Evolutionary conservation across 2,797 vertebrate genomes (phyloP).

Genomic region (Ctenopoma kingsleyae): DNA sequence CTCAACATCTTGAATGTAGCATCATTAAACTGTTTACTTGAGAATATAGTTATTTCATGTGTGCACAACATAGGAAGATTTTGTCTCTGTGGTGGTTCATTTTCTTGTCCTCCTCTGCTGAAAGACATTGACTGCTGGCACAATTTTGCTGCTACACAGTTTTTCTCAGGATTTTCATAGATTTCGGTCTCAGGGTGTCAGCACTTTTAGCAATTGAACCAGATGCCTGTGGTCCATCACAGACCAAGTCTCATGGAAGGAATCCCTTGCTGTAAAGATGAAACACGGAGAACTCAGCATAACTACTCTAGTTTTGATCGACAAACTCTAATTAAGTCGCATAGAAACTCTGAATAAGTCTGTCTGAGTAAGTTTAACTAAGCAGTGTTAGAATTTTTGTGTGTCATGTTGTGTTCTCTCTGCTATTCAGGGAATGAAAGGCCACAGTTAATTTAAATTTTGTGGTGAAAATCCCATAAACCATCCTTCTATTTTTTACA

Average conservation of each 20-base stretch:
- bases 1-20: too few relatives aligned
- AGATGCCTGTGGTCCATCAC: slow-evolving; percentile 38
- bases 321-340: neutral
- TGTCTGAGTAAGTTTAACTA: neutral
- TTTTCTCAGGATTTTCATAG: slow-evolving; percentile 41
- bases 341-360: neutral
- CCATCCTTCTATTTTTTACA: neutral
- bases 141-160: slow-evolving; percentile 18
- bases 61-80: too few relatives aligned
- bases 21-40: too few relatives aligned
- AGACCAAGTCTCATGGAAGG: slow-evolving; percentile 16
- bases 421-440: neutral
- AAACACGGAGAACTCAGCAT: slow-evolving; percentile 7
- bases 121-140: slow-evolving; percentile 9
- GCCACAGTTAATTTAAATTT: neutral
- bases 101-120: slow-evolving; percentile 6
- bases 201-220: slow-evolving; percentile 12
- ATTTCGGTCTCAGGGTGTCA: slow-evolving; percentile 5
- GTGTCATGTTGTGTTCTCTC: neutral
- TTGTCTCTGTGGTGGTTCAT: slow-evolving; percentile 8
- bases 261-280: slow-evolving; percentile 28
- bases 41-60: too few relatives aligned
- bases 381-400: neutral
- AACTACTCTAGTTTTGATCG: slow-evolving; percentile 12
- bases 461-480: too few relatives aligned